Evolutionary conservation across 2,113 vertebrate species (phyloP), one percentile per base, ranked within the genome.

Genomic region (Lycaon pictus): DNA sequence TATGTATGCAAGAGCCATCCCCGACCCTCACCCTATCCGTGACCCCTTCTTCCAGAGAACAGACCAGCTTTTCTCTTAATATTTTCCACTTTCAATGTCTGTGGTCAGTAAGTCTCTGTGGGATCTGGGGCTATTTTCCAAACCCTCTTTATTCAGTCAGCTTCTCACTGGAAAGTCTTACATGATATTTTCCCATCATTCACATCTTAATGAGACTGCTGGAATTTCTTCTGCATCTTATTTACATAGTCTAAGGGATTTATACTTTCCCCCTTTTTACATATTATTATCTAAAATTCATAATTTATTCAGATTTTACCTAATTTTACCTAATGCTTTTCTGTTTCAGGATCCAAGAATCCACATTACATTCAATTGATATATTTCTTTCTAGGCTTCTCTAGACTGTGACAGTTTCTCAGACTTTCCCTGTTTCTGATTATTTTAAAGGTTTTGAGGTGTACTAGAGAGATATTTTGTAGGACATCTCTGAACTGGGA

Each of bases 11-110:
- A 74, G 62, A 90, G 51, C 29, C 67, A 95, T 58, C 62, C 12
- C 25, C 90, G 43, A 86, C 90, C 55, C 83, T 97, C 62, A 96
- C 71, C 90, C 95, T 93, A 87, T 96, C 82, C 71, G 90, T 96
- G 95, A 95, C 92, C 67, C 92, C 92, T 95, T 95, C 72, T 82
- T 96, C 56, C 80, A 92, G 74, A 96, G 62, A 97, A 97, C 94
- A 98, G 83, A 92, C 25, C 11, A 86, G 74, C 72, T 97, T 96
- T 97, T 97, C 87, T 97, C 93, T 95, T 89, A 92, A 79, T n/a
- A 94, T 93, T 97, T 97, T 97, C 87, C 87, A 92, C 37, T 81
- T 96, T 81, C 51, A 97, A 15, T 0, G 32, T 87, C 93, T 96
- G 48, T 55, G 71, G 69, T 96, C 60, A 96, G 58, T 81, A 95